Evolutionary conservation across 2,797 vertebrate genomes (phyloP).

Genomic region (Thaleichthys pacificus): DNA sequence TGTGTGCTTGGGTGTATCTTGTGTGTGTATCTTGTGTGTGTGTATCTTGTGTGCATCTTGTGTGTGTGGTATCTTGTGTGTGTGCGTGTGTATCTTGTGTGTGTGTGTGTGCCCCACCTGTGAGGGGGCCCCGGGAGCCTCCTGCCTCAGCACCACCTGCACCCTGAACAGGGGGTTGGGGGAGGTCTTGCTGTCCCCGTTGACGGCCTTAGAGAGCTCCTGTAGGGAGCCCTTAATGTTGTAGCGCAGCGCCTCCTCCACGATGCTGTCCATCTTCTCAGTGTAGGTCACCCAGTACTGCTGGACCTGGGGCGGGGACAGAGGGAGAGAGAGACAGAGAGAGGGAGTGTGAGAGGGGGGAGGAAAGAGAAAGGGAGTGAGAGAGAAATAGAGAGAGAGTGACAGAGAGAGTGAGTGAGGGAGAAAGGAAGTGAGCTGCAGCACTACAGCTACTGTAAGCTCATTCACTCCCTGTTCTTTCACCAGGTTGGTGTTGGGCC

Average conservation of each 20-base stretch:
- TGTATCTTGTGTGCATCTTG: constrained; percentile 11
- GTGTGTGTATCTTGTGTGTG: constrained; percentile 47
- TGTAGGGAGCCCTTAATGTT: constrained; percentile 83
- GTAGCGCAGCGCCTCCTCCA: constrained; percentile 80
- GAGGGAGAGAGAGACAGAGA: too few species aligned
- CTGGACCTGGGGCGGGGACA: constrained; percentile 72
- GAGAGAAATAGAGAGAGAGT: neutral
- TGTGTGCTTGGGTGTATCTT: neutral
- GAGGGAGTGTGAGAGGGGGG: too few species aligned
- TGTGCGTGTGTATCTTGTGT: neutral
- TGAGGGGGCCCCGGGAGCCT: constrained; percentile 58
- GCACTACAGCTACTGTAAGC: too few species aligned
- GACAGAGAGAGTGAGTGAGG: constrained; percentile 21
- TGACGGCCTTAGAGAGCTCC: constrained; percentile 83
- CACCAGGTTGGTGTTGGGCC: too few species aligned
- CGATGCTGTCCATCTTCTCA: constrained; percentile 76
- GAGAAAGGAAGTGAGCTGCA: neutral
- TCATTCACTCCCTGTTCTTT: too few species aligned
- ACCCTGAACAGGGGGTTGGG: constrained; percentile 83
- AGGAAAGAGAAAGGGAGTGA: too few species aligned
- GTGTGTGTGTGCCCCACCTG: constrained; percentile 67
- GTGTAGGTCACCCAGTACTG: constrained; percentile 80
- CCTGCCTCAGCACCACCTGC: constrained; percentile 72
- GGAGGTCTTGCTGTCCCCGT: constrained; percentile 78
- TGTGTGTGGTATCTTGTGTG: neutral